Evolutionary conservation across 2,888 invertebrate species (phyloP), one percentile per base, ranked within the genome.

Genomic region (Clepsis dumicolana): DNA sequence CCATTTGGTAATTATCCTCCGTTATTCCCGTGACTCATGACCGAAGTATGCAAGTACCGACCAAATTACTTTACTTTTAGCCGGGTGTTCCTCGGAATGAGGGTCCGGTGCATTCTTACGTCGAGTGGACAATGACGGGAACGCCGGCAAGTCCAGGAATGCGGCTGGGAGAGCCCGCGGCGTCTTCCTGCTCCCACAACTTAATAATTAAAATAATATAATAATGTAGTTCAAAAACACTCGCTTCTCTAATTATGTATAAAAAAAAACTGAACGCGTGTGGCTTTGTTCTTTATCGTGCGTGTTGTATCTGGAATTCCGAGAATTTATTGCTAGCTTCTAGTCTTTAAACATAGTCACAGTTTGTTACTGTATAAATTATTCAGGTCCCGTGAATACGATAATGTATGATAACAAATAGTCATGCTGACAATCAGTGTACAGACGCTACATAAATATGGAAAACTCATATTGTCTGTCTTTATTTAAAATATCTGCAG

Each of bases 151-250:
- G 73, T 70, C 71, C 73, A 77, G 83, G 88, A 89, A 91, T 91
- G 90, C 81, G 72, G 88, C 85, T 75, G 79, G 87, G 87, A 86
- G 89, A 87, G 80, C 75, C 73, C 77, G 62, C 70, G 64, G 76
- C 73, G 74, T 83, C 84, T 85, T 85, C 86, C 86, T 84, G 75
- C 65, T 67, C 64, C 68, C 65, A 61, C 50, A 66, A 57, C 48
- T n/a, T n/a, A n/a, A n/a, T n/a, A n/a, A n/a, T n/a, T n/a, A n/a
- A n/a, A n/a, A n/a, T n/a, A n/a, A n/a, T n/a, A n/a, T n/a, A n/a
- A n/a, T n/a, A n/a, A 7, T 12, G 1, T 32, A 16, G 3, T 53
- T 27, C 8, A 54, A 61, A 65, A 61, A 60, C 32, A 48, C 44
- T 38, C 8, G 10, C 14, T 29, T 24, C 16, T 56, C 32, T 29